Conservation (phyloP, 2,888 invertebrate species). For the Conchocele bisecta region DNA sequence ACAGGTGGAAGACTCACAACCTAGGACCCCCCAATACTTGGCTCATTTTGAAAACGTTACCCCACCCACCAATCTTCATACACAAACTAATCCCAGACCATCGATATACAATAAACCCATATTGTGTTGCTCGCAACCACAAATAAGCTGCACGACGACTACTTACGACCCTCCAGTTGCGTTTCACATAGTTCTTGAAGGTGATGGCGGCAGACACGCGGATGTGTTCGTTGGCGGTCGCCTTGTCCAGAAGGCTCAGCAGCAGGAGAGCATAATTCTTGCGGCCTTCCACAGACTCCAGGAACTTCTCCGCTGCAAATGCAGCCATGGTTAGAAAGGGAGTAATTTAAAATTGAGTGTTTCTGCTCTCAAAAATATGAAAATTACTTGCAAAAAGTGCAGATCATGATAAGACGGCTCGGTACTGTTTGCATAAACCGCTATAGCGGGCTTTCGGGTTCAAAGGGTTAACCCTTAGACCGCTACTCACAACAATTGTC, state of each 20-base stretch:
- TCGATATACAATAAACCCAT: no score
- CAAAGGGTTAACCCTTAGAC: no score
- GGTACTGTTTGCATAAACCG: not conserved
- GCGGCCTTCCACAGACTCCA: slow-evolving; percentile 94
- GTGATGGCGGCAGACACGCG: slow-evolving; percentile 95
- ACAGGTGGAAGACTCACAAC: no score
- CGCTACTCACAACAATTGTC: no score
- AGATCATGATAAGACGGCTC: not conserved
- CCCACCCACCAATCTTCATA: no score
- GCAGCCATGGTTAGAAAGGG: slow-evolving; percentile 22
- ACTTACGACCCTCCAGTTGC: slow-evolving; percentile 90
- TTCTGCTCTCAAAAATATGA: no score
- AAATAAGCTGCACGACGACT: not conserved
- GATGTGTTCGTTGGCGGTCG: slow-evolving; percentile 89
- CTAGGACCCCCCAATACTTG: no score
- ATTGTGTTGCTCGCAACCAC: no score
- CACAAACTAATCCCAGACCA: no score
- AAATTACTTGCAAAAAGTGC: not conserved
- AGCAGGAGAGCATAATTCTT: slow-evolving; percentile 94
- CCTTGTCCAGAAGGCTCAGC: slow-evolving; percentile 92
- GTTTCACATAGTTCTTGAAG: slow-evolving; percentile 97
- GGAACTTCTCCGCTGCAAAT: slow-evolving; percentile 92
- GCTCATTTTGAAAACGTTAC: no score
- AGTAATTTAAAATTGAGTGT: no score
- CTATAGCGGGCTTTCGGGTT: no score